Evolutionary conservation across 2,113 vertebrate genomes (phyloP).

Genomic region (Silurus meridionalis): DNA sequence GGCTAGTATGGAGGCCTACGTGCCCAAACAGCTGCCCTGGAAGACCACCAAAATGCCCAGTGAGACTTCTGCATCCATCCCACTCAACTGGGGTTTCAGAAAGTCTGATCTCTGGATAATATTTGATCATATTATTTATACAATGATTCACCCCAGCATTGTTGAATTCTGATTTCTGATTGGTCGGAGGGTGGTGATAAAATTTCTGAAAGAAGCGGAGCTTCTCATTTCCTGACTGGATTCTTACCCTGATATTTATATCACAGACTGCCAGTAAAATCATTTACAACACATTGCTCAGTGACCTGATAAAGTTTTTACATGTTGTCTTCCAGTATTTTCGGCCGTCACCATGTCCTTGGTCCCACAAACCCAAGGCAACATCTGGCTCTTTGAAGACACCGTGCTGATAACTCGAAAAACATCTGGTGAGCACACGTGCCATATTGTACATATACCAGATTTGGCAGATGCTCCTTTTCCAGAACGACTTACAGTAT

Average conservation of each 20-base stretch:
- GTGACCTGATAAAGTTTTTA: neutral
- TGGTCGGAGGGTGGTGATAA: neutral
- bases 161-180: neutral
- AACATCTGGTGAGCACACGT: slow-evolving; percentile 78
- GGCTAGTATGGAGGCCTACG: slow-evolving; percentile 84
- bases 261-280: neutral
- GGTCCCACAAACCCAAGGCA: slow-evolving; percentile 91
- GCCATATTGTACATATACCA: neutral
- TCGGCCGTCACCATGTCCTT: slow-evolving; percentile 87
- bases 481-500: too few species aligned
- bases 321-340: slow-evolving; percentile 77
- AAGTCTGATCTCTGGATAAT: neutral
- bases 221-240: neutral
- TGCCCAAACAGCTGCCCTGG: slow-evolving; percentile 87
- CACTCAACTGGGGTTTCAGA: neutral
- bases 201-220: neutral
- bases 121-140: neutral
- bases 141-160: neutral
- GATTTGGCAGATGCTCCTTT: too few species aligned
- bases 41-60: slow-evolving; percentile 86
- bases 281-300: too few species aligned
- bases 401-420: slow-evolving; percentile 87
- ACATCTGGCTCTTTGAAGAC: slow-evolving; percentile 95
- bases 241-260: neutral
- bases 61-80: slow-evolving; percentile 63